A percentile compares a stretch with the other conserved stretches of the same genome.
Conservation (phyloP, 2,888 invertebrate genomes). For the Mactromeris polynyma region DNA sequence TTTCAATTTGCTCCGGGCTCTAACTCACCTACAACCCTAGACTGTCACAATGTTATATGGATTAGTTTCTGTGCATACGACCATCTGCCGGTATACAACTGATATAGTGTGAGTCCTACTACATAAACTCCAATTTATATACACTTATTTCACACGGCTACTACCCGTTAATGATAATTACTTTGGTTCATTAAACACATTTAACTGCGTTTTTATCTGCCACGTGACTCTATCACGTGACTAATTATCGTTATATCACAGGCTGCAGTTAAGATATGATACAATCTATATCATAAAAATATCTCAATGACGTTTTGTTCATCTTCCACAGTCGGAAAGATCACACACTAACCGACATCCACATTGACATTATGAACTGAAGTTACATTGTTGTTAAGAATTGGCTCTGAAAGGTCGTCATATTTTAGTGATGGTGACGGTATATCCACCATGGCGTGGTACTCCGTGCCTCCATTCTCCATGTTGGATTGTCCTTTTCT, state of each 20-base stretch:
- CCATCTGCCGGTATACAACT: too few relatives aligned
- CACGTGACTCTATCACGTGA: neutral
- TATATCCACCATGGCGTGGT: constrained; percentile 19
- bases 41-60: too few relatives aligned
- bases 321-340: too few relatives aligned
- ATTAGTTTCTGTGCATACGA: too few relatives aligned
- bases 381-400: constrained; percentile 1
- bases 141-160: neutral
- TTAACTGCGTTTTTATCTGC: neutral
- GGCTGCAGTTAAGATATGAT: neutral
- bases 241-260: neutral
- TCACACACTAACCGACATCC: neutral
- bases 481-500: neutral
- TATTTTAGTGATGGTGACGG: neutral
- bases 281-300: neutral
- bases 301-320: too few relatives aligned
- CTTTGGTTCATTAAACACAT: neutral
- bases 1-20: too few relatives aligned
- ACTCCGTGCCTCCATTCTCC: neutral
- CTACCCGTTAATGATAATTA: neutral
- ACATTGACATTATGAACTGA: neutral
- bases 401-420: neutral
- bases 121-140: too few relatives aligned
- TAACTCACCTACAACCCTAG: too few relatives aligned
- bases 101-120: too few relatives aligned